Evolutionary conservation across 2,888 invertebrate species (phyloP), one percentile per base, ranked within the genome.

Genomic region (Nycteola revayana): DNA sequence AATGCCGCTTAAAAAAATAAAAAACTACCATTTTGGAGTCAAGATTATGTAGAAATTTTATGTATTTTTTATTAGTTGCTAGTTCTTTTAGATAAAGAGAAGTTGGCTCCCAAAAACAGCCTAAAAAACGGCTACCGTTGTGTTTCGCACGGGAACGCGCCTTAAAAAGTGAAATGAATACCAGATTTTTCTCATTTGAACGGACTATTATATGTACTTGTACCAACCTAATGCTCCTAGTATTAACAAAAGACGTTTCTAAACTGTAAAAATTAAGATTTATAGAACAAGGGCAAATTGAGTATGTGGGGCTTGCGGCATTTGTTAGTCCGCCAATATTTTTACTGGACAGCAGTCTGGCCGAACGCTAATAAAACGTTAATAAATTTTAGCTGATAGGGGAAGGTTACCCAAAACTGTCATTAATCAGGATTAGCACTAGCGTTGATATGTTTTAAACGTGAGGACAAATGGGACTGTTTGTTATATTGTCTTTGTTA

Each of bases 381-480:
- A 58, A 58, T 49, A 54, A 49, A 59, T 59, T 49, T 39, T 46
- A 35, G 34, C 38, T 28, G 47, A 45, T 42, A 42, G 44, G 28
- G 43, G 42, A 55, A 55, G 46, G 46, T 46, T 46, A 30, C 28
- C 43, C 34, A 32, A 36, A 51, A 43, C 36, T 38, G 32, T 43
- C 34, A 60, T 59, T 44, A 48, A 59, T 59, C 55, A 48, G 41
- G 59, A 58, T 59, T 60, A 58, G 55, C 43, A 22, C 25, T 35
- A 14, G 29, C 31, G 39, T 42, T 51, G 50, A 48, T 57, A 49
- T 31, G 36, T 54, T 53, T 42, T 18, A 55, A 56, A 43, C 8
- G 40, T 37, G 28, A 30, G 28, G 31, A 51, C 55, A 39, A 51
- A 59, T 58, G 41, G 48, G 39, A 45, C 45, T 45, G 21, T n/a